Evolutionary conservation across 2,888 invertebrate genomes (phyloP), one percentile per base, ranked within the genome.

Genomic region (Steinernema carpocapsae): DNA sequence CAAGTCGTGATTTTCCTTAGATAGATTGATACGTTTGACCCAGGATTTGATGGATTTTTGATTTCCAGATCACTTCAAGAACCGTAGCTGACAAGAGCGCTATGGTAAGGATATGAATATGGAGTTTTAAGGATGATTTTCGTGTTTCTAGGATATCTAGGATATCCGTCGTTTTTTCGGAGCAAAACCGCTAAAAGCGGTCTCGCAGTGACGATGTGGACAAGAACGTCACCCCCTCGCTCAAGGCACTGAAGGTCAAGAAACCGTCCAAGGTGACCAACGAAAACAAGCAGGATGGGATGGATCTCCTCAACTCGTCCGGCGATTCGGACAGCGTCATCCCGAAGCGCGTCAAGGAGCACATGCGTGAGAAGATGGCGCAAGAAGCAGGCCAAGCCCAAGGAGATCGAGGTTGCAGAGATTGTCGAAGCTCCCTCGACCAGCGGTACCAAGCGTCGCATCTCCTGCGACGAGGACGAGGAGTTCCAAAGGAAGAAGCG

Each of bases 271-370:
- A n/a, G n/a, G 22, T 43, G 7, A 43, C 43, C 43, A 43, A 56
- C 26, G 56, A 56, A 22, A 56, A 56, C 56, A 56, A 56, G 26
- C 14, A 24, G 56, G 26, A 22, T 17, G 56, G 56, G 4, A 22
- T 10, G 7, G 56, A 56, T 19, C 56, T 56, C 17, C 56, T 56
- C 6, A 17, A 56, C 26, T 56, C 56, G 2, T 56, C 56, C 3
- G 56, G 22, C 56, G 56, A 56, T 19, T 56, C 56, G 26, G 56
- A n/a, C n/a, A n/a, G n/a, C n/a, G n/a, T n/a, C n/a, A n/a, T n/a
- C n/a, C n/a, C n/a, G n/a, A n/a, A n/a, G 26, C 56, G 56, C 24
- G 56, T 56, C 7, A 56, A 56, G 22, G 56, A 56, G 56, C 56
- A 56, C 56, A 56, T 56, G 56, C 56, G 56, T 26, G 56, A 56